Evolutionary conservation across 2,888 invertebrate genomes (phyloP), one percentile per base, ranked within the genome.

Genomic region (Exephanes ischioxanthus): DNA sequence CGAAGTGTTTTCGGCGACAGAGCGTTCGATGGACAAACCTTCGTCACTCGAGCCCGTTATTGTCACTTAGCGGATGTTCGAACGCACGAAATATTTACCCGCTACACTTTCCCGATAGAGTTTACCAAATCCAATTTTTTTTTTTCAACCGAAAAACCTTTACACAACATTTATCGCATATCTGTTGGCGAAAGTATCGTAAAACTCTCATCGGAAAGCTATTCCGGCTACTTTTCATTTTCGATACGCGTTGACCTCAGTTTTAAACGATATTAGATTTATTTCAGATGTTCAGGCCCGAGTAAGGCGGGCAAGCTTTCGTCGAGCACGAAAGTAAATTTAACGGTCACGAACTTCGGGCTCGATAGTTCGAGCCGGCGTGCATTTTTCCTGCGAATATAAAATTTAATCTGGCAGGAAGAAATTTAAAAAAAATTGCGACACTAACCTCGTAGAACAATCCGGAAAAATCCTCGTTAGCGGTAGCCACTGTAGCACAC

Each of bases 1-100:
- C 51, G 51, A 51, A 76, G 63, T 66, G 51, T 66, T 76, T 76
- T 76, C 51, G 75, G 51, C 75, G 75, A 9, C 51, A 19, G 16
- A 63, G 66, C 61, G 16, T 16, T 61, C 61, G 61, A 33, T 61
- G 14, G 26, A 33, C 61, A 7, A 61, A 33, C 61, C 14, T 30
- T 22, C n/a, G 26, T 61, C 5, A 16, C 6, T 33, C 26, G 26
- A 6, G 61, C 6, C 30, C 30, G 61, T 61, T 61, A 26, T 33
- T 61, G 16, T 61, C 16, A 16, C 33, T 30, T n/a, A 1, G 2
- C 61, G 61, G 5, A 30, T 16, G 14, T 33, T 61, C 26, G 30
- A 30, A 61, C 16, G 9, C 61, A 14, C 55, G 11, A 22, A 72
- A 33, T 48, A 5, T 16, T 51, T 3, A n/a, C n/a, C 3, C 30